A percentile compares a stretch with the other conserved stretches of the same genome.
Conservation (phyloP, 1,140 invertebrate genomes). For the Drosophila asahinai region DNA sequence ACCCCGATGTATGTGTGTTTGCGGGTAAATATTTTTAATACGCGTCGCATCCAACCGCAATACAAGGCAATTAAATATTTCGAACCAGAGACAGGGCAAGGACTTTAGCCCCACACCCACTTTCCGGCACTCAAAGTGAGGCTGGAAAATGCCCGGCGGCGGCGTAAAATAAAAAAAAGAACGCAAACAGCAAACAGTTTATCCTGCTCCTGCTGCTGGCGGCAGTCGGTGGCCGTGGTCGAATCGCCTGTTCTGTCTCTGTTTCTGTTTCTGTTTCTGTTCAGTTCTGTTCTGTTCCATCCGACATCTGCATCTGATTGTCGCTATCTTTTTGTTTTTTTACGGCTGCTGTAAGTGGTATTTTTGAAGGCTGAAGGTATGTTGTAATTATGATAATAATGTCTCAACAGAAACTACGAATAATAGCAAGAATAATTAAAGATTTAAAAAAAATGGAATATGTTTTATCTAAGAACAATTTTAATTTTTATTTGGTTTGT, state of each 20-base stretch:
- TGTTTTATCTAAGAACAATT: no score
- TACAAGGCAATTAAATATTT: conserved; percentile 84
- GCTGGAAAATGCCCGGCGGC: conserved; percentile 41
- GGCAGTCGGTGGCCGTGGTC: conserved; percentile 58
- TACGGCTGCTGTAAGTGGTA: conserved; percentile 29
- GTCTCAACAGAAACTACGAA: background rate
- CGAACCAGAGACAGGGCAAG: conserved; percentile 51
- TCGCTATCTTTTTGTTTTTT: conserved; percentile 61
- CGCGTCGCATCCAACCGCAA: conserved; percentile 79
- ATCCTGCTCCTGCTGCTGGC: conserved; percentile 55
- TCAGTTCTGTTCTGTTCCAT: conserved; percentile 21
- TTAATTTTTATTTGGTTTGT: no score
- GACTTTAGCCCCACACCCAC: conserved; percentile 30
- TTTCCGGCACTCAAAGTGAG: conserved; percentile 55
- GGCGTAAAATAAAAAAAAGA: conserved; percentile 43
- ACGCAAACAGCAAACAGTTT: conserved; percentile 62
- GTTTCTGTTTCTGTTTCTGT: conserved; percentile 20
- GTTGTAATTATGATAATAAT: background rate
- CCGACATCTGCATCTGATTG: conserved; percentile 69
- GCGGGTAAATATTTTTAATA: conserved; percentile 81
- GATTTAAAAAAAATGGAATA: no score
- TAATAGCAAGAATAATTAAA: accelerated
- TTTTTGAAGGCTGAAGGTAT: background rate
- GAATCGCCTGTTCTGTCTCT: conserved; percentile 35
- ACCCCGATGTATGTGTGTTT: conserved; percentile 13